Base-by-base conservation (phyloP, 2,113 vertebrate species). In the Calidris pugnax region DNA sequence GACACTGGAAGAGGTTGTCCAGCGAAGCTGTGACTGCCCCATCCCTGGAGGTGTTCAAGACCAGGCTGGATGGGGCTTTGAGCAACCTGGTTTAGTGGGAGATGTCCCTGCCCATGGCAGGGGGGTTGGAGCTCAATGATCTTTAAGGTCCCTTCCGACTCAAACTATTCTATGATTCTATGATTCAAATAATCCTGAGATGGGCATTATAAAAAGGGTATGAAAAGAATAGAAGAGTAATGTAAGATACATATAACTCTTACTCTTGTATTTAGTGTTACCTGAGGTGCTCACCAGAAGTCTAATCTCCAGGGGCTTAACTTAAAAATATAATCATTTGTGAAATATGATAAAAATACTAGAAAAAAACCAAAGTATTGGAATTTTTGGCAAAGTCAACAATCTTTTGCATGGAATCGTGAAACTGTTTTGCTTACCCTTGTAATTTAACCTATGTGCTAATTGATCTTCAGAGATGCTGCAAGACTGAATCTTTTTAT, bases 341-440 rank as follows among this genome's bases (percentile, higher is more conserved):
- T 6, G 2, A 85, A 79, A 63, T 48, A 57, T 7, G 7, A 37
- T 27, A 55, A 90, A 86, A 89, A 50, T 24, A 2, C 6, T 43
- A 56, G 32, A 86, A 92, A 80, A 6, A 7, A 53, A 15, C 41
- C 41, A 16, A 81, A 3, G 7, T 6, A 51, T 32, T 71, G 64
- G 21, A 63, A 39, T 51, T 84, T 80, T 51, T 84, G 7, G 15
- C 2, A 28, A 50, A 83, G 15, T 32, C 9, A 86, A n/a, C 19
- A 51, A 26, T 23, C 4, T 80, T 13, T 71, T 76, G 5, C 9
- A 37, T 11, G 15, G 14, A 75, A 57, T 57, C 6, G 15, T 8
- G 12, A 79, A 86, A 57, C 2, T 0, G 3, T 35, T 64, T 72
- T 82, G 0, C 17, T 83, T 71, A 2, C 10, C 56, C 2, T 4